Percentiles rank a stretch among this genome's conserved stretches.
These are phyloP conservation scores for Pelecanus crispus DNA, from an alignment of 2,113 vertebrate genomes.

Conservation along the genomic window DNA sequence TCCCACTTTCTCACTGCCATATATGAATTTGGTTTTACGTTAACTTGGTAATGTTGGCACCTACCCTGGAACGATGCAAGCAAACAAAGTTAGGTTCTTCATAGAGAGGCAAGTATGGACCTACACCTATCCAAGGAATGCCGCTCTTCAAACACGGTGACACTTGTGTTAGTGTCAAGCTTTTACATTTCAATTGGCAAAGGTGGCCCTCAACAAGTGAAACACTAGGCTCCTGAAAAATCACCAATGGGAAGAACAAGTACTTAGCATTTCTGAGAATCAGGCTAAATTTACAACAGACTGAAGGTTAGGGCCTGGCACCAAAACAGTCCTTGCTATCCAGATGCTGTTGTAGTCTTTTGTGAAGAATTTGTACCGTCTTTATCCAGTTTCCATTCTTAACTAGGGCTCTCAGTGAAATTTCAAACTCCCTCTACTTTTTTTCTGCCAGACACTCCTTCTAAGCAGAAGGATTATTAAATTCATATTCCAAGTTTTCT, in stretches of 20 bases:
- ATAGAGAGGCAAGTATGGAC: not conserved
- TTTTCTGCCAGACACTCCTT: not conserved
- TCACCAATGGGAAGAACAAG: not conserved
- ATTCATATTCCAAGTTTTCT: not conserved
- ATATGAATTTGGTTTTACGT: not conserved
- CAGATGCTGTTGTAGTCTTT: constrained; percentile 48
- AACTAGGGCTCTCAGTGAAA: not conserved
- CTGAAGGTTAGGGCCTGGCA: constrained; percentile 34
- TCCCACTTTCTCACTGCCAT: not conserved
- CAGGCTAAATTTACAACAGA: constrained; percentile 21
- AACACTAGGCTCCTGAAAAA: not conserved
- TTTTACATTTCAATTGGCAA: not conserved
- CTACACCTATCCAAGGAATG: not conserved
- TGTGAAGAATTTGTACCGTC: constrained; percentile 40
- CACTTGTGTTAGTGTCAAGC: not conserved
- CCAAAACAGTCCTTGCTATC: not conserved
- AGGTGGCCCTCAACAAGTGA: not conserved
- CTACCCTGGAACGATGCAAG: not conserved
- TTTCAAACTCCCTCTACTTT: not conserved
- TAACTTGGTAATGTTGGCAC: not conserved
- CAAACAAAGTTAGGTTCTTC: not conserved
- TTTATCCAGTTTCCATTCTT: constrained; percentile 56
- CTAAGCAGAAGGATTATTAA: constrained; percentile 21
- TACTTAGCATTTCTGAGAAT: constrained; percentile 10
- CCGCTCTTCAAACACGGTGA: not conserved